phyloP scores from a whole-genome alignment of 37 sponge, comb jelly and placozoan species.

The Dysidea cf. avara region DNA sequence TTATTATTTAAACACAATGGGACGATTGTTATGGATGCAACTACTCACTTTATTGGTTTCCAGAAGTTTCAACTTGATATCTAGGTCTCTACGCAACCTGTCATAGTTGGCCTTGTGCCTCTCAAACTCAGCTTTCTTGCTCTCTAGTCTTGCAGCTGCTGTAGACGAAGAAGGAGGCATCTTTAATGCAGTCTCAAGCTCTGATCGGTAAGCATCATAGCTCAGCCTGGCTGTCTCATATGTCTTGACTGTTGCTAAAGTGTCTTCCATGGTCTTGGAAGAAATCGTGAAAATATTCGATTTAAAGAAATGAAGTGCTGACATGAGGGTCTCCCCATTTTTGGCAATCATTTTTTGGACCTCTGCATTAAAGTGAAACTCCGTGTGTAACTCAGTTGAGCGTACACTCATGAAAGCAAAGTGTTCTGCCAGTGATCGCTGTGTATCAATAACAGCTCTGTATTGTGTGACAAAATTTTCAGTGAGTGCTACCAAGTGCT shows the following conservation, averaged over 20 bases:
- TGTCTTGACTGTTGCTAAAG: conserved; percentile 73
- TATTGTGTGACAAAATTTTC: conserved; percentile 57
- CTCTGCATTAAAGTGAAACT: conserved; percentile 80
- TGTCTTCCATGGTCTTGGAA: conserved; percentile 93
- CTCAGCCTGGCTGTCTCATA: conserved; percentile 77
- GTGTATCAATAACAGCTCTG: conserved; percentile 59
- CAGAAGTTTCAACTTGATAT: conserved; percentile 87
- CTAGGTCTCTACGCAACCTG: conserved; percentile 72
- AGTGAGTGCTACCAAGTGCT: conserved; percentile 54
- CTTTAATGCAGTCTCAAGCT: conserved; percentile 56
- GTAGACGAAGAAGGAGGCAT: conserved; percentile 43
- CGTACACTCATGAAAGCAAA: conserved; percentile 84
- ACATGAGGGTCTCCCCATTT: conserved; percentile 74
- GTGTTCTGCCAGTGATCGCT: conserved; percentile 80
- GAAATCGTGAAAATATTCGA: conserved; percentile 72
- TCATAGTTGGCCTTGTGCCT: conserved; percentile 75
- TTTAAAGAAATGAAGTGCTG: conserved; percentile 53
- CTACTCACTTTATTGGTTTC: conserved; percentile 86
- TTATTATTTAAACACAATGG: no score
- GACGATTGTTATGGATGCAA: no score
- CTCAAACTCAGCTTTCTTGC: conserved; percentile 64
- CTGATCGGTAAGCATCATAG: conserved; percentile 86
- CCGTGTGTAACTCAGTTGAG: conserved; percentile 68
- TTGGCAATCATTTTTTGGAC: conserved; percentile 69
- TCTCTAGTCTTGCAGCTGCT: conserved; percentile 45